Conservation (phyloP, 2,888 invertebrate species). For the Hydrotaea diabolus region DNA sequence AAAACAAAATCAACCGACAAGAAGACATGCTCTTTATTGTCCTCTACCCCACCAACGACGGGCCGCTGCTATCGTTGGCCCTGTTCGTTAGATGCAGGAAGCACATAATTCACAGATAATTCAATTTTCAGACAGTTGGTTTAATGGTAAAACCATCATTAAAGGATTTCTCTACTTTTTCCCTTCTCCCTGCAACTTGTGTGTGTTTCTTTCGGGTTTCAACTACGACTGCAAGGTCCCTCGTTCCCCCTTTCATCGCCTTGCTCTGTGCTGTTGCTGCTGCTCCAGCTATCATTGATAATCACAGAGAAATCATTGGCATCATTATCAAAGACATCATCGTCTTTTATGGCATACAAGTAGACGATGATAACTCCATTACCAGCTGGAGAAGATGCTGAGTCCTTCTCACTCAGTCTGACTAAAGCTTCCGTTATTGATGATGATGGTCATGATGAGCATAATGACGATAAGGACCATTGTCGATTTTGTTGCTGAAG, state of each 20-base stretch:
- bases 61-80: neutral
- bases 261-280: neutral
- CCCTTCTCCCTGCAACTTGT: neutral
- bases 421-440: slow-evolving; percentile 34
- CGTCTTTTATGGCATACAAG: slow-evolving; percentile 17
- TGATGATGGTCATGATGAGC: slow-evolving; percentile 27
- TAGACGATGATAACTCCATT: slow-evolving; percentile 49
- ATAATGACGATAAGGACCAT: slow-evolving; percentile 18
- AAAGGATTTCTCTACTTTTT: slow-evolving; percentile 77
- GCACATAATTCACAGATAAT: slow-evolving; percentile 80
- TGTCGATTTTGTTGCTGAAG: neutral
- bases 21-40: neutral
- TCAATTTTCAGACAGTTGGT: slow-evolving; percentile 81
- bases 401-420: neutral
- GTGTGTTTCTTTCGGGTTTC: neutral
- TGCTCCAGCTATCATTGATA: slow-evolving; percentile 44
- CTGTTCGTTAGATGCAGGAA: slow-evolving; percentile 64
- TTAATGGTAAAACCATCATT: slow-evolving; percentile 81
- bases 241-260: neutral
- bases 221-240: slow-evolving; percentile 14
- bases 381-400: neutral
- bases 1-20: slow-evolving; percentile 4
- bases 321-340: slow-evolving; percentile 53
- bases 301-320: slow-evolving; percentile 56
- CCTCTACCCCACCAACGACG: slow-evolving; percentile 13